Evolutionary conservation across 1,140 invertebrate species (phyloP).

Genomic region (Heliothis subflexa): DNA sequence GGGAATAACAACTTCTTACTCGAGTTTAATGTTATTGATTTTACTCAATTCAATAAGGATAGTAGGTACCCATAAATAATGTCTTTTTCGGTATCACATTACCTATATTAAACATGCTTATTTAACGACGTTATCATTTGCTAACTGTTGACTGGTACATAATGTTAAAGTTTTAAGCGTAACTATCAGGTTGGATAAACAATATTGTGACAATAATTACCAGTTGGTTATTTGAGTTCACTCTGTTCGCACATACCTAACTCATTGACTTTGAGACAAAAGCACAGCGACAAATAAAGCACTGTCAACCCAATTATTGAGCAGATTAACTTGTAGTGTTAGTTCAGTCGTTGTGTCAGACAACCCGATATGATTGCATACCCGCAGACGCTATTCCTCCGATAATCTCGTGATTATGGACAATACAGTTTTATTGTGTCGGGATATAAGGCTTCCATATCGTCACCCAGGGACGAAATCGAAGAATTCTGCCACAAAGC

Average conservation of each 20-base stretch:
- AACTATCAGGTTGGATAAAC: too few species aligned
- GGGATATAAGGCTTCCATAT: slow-evolving; percentile 44
- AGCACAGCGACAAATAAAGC: neutral
- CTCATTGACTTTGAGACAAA: slow-evolving; percentile 11
- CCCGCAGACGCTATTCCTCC: slow-evolving; percentile 36
- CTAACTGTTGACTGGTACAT: too few species aligned
- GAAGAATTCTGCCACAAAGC: slow-evolving; percentile 36
- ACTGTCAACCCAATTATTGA: slow-evolving; percentile 12
- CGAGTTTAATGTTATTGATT: slow-evolving; percentile 23
- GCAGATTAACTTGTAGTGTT: neutral
- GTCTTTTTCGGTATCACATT: neutral
- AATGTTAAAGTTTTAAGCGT: too few species aligned
- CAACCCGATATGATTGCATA: slow-evolving; percentile 36
- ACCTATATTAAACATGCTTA: too few species aligned
- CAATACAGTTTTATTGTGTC: slow-evolving; percentile 54
- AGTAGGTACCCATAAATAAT: neutral
- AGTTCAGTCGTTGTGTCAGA: slow-evolving; percentile 14
- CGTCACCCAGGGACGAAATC: slow-evolving; percentile 41
- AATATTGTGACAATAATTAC: too few species aligned
- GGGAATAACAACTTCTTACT: slow-evolving; percentile 13
- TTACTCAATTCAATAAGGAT: neutral
- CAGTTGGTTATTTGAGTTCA: too few species aligned
- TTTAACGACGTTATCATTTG: too few species aligned
- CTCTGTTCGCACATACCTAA: too few species aligned
- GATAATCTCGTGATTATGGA: slow-evolving; percentile 55